Evolutionary conservation across 2,113 vertebrate species (phyloP).

Genomic region (Saccopteryx bilineata): DNA sequence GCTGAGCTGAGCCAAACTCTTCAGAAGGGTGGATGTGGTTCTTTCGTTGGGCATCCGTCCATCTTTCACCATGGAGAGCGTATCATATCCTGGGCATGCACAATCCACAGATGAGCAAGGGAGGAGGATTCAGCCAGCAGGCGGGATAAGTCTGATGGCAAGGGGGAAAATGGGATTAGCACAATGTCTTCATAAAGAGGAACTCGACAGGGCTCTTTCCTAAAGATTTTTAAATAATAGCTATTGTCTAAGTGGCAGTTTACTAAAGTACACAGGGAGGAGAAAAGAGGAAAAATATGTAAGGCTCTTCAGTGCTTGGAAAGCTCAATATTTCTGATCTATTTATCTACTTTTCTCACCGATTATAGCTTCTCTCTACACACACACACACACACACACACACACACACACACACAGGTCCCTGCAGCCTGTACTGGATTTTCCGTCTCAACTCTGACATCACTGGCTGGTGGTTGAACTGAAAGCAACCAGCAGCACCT

Average conservation of each 20-base stretch:
- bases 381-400: not conserved
- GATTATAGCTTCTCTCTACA: not conserved
- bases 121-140: not conserved
- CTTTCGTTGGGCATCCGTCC: not conserved
- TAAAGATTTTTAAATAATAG: constrained; percentile 1
- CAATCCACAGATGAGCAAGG: not conserved
- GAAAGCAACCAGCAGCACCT: not conserved
- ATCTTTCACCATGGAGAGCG: not conserved
- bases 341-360: not conserved
- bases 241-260: constrained; percentile 31
- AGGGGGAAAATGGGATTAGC: not conserved
- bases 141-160: not conserved
- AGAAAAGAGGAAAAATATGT: not conserved
- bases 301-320: not conserved
- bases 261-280: not conserved
- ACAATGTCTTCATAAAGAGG: not conserved
- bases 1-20: not conserved
- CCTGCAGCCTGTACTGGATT: not conserved
- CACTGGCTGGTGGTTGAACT: not conserved
- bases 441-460: not conserved
- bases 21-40: not conserved
- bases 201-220: not conserved
- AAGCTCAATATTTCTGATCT: not conserved
- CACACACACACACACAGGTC: not conserved
- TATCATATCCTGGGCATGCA: not conserved